phyloP scores from a whole-genome alignment of 1,140 invertebrate genomes.

The Leptopilina clavipes region DNA sequence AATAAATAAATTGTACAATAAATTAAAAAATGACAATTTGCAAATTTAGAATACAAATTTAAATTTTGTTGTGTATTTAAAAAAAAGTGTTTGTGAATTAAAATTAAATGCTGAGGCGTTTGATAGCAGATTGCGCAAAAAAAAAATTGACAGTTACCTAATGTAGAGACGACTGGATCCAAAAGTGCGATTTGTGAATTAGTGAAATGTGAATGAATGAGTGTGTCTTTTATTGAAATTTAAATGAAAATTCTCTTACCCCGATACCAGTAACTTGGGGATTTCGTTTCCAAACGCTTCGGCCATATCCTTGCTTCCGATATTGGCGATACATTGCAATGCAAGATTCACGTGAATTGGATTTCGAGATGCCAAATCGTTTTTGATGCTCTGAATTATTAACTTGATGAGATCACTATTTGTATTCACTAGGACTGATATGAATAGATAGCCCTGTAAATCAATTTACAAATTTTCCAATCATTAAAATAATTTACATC shows the following conservation, averaged over 20 bases:
- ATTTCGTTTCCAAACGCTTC: constrained; percentile 99
- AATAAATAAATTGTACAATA: not conserved
- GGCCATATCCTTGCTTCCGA: constrained; percentile 99
- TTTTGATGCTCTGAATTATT: constrained; percentile 99
- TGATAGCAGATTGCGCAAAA: not conserved
- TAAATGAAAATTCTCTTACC: constrained; percentile 77
- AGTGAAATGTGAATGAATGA: constrained; percentile 19
- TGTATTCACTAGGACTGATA: constrained; percentile 99
- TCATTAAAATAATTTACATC: not conserved
- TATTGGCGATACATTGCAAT: constrained; percentile 99
- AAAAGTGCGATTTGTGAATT: constrained; percentile 11
- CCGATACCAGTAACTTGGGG: constrained; percentile 97
- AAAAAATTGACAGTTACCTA: constrained; percentile 1
- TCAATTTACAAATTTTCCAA: constrained; percentile 37
- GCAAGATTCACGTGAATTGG: constrained; percentile 99
- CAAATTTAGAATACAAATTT: not conserved
- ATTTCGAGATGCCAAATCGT: constrained; percentile 97
- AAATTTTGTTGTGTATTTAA: too few species aligned
- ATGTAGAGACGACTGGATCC: constrained; percentile 32
- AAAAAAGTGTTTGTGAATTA: too few species aligned
- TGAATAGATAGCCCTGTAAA: constrained; percentile 97
- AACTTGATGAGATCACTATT: constrained; percentile 99
- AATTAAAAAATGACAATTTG: not conserved
- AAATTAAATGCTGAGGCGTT: constrained; percentile 6
- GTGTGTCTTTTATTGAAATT: not conserved